These are phyloP conservation scores for Neodiprion lecontei DNA, from an alignment of 1,140 invertebrate genomes.

Conservation along the genomic window DNA sequence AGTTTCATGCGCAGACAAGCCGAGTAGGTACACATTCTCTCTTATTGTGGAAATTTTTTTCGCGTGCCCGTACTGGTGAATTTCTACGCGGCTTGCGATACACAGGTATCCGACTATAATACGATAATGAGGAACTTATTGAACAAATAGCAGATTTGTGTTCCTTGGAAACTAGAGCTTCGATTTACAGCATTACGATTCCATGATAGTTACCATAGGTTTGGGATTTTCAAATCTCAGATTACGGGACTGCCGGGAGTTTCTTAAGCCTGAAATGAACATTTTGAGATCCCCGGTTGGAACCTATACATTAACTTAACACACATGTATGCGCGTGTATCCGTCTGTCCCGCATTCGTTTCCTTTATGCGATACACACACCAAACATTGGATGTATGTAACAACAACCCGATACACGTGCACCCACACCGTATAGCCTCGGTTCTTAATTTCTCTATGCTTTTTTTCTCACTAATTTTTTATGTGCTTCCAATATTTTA, in stretches of 20 bases:
- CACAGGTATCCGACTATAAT: too few species aligned
- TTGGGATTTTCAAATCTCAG: too few species aligned
- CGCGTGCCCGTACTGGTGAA: too few species aligned
- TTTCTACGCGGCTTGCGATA: too few species aligned
- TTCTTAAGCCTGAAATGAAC: background rate
- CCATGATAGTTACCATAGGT: too few species aligned
- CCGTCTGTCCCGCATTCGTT: too few species aligned
- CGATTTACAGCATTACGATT: too few species aligned
- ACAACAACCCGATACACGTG: background rate
- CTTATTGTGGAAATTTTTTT: too few species aligned
- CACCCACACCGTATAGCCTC: background rate
- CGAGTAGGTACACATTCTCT: too few species aligned
- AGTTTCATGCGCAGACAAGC: background rate
- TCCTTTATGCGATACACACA: background rate
- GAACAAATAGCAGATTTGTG: too few species aligned
- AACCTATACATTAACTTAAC: background rate
- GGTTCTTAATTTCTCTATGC: background rate
- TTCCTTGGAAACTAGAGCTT: too few species aligned
- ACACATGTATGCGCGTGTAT: background rate
- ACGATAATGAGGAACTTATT: too few species aligned
- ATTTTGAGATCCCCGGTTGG: background rate
- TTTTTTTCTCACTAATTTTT: constrained; percentile 6
- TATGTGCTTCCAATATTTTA: constrained; percentile 8
- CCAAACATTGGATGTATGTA: background rate
- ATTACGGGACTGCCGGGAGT: background rate